Conservation (phyloP, 2,888 invertebrate genomes). For the Colletes collaris region DNA sequence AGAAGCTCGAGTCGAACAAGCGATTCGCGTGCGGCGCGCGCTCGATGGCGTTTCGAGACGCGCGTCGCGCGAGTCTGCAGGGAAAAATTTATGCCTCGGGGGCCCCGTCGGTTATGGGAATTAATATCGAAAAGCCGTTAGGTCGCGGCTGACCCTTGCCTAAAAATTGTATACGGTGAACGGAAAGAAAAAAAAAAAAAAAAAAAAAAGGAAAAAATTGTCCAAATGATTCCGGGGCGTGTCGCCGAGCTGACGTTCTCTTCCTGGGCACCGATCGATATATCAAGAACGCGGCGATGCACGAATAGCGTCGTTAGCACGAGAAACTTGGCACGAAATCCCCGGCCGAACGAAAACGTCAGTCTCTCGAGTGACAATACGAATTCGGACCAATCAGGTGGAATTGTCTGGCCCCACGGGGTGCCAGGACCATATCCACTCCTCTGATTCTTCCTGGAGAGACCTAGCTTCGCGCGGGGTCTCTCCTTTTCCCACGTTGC, state of each 20-base stretch:
- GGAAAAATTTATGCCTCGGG: no score
- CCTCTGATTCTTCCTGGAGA: conserved; percentile 54
- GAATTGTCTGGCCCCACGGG: conserved; percentile 79
- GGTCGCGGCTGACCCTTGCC: not conserved
- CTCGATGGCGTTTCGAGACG: no score
- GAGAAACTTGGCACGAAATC: conserved; percentile 66
- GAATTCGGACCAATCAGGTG: conserved; percentile 81
- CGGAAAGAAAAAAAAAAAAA: not conserved
- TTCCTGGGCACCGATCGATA: conserved; percentile 67
- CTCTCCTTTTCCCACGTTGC: conserved; percentile 76
- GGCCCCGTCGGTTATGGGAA: no score
- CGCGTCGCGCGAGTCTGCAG: no score
- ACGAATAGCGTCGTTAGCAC: conserved; percentile 72
- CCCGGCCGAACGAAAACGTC: conserved; percentile 66
- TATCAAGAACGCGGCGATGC: conserved; percentile 65
- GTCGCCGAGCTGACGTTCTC: conserved; percentile 34
- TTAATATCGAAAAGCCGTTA: no score
- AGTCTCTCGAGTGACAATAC: conserved; percentile 70
- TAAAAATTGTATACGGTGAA: no score
- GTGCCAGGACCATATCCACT: conserved; percentile 58
- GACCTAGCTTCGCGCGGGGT: conserved; percentile 45
- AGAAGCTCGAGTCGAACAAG: not conserved
- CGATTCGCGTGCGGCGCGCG: conserved; percentile 10
- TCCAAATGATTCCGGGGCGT: conserved; percentile 51
- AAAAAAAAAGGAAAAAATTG: conserved; percentile 24